Evolutionary conservation across 2,113 vertebrate species (phyloP).

Genomic region (Otolemur garnettii): DNA sequence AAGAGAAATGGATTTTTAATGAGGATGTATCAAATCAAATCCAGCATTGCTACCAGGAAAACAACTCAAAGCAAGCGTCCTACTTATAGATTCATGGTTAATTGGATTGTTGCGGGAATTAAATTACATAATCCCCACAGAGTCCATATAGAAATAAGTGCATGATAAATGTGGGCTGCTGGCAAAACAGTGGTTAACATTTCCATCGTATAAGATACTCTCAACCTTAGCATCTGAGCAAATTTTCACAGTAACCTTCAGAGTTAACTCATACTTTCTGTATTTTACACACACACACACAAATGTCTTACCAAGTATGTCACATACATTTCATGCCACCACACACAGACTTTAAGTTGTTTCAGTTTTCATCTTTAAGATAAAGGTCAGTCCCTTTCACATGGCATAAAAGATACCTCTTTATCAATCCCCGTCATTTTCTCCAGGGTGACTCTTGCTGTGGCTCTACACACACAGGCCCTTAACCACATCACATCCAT

Average conservation of each 20-base stretch:
- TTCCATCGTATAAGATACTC: not conserved
- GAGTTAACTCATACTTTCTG: not conserved
- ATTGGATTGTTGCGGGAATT: not conserved
- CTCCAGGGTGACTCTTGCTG: not conserved
- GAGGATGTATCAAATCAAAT: conserved; percentile 23
- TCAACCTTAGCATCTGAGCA: not conserved
- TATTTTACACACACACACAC: not conserved
- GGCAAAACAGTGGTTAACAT: not conserved
- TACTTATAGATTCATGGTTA: not conserved
- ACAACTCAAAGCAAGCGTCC: not conserved
- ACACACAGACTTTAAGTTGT: not conserved
- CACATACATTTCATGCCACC: not conserved
- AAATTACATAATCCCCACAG: not conserved
- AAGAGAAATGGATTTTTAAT: conserved; percentile 24
- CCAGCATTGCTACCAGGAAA: not conserved
- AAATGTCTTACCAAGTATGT: not conserved
- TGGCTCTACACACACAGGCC: not conserved
- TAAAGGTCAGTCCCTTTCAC: not conserved
- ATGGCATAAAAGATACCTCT: not conserved
- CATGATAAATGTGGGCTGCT: not conserved
- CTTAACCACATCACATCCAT: not conserved
- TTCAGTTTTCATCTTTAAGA: not conserved
- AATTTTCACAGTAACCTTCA: not conserved
- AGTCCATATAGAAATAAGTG: not conserved
- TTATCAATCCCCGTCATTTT: not conserved